Conservation (phyloP, 2,113 vertebrate genomes). For the Gobius niger region DNA sequence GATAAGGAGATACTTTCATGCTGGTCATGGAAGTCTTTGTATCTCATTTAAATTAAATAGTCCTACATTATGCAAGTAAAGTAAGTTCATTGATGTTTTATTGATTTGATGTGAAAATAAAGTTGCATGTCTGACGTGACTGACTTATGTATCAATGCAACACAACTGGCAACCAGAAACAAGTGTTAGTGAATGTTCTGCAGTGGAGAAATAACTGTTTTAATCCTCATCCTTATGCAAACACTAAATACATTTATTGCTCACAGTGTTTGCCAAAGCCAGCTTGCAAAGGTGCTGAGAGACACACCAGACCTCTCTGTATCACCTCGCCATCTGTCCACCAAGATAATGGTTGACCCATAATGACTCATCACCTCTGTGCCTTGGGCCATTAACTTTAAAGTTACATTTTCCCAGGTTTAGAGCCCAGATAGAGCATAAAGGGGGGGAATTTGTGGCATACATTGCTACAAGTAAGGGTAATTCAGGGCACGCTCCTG, state of each 20-base stretch:
- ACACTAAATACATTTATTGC: not conserved
- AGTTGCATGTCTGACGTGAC: conserved; percentile 15
- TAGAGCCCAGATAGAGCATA: not conserved
- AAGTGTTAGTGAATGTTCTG: not conserved
- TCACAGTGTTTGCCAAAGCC: conserved; percentile 22
- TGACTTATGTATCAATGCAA: not conserved
- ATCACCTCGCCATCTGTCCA: conserved; percentile 51
- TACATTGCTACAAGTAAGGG: not conserved
- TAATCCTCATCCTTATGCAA: not conserved
- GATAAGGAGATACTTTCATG: conserved; percentile 11
- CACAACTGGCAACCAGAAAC: not conserved
- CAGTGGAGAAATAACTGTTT: not conserved
- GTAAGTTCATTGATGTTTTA: not conserved
- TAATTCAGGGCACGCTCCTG: not conserved
- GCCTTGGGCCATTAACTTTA: conserved; percentile 46
- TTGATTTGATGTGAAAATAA: conserved; percentile 45
- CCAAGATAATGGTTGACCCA: conserved; percentile 13
- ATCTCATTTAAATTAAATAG: not conserved
- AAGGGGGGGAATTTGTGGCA: not conserved
- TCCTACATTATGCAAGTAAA: conserved; percentile 7
- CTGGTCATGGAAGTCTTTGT: conserved; percentile 49
- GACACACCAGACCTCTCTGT: conserved; percentile 19
- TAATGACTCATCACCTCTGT: conserved; percentile 31
- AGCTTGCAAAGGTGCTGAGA: conserved; percentile 17
- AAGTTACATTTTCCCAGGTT: not conserved